These are phyloP conservation scores for Drosophila borborema DNA, from an alignment of 2,888 invertebrate species.

Conservation along the genomic window DNA sequence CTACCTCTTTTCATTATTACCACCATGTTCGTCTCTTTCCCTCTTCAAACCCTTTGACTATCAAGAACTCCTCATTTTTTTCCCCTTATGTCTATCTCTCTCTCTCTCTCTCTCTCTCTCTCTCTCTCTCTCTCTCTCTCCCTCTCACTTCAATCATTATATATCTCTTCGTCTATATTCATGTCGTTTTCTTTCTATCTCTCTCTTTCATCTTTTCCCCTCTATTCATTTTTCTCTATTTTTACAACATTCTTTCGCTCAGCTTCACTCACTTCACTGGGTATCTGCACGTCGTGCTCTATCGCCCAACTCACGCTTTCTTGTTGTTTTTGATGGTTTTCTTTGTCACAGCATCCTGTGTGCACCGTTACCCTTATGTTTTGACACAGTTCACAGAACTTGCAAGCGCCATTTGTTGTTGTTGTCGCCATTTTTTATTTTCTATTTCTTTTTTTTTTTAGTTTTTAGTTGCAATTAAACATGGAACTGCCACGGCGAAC, in stretches of 20 bases:
- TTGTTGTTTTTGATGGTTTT: constrained; percentile 9
- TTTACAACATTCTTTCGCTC: not conserved
- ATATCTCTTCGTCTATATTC: too few relatives aligned
- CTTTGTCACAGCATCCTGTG: constrained; percentile 11
- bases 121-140: too few relatives aligned
- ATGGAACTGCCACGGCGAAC: constrained; percentile 65
- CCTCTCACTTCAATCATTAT: not conserved
- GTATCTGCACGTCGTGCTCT: not conserved
- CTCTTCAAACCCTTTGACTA: too few relatives aligned
- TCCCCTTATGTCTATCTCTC: too few relatives aligned
- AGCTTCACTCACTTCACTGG: not conserved
- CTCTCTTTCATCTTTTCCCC: not conserved
- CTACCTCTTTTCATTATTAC: too few relatives aligned
- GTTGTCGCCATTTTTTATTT: constrained; percentile 7
- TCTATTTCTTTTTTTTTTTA: constrained; percentile 20
- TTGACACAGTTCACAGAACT: constrained; percentile 75
- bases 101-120: not conserved
- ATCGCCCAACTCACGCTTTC: not conserved
- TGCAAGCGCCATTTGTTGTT: constrained; percentile 58
- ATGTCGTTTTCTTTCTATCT: too few relatives aligned
- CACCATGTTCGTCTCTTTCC: too few relatives aligned
- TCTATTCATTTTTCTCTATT: not conserved
- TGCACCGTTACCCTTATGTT: constrained; percentile 34
- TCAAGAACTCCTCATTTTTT: too few relatives aligned
- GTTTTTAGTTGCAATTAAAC: constrained; percentile 80